Conservation (phyloP, 1,140 invertebrate genomes). For the Prorops nasuta region DNA sequence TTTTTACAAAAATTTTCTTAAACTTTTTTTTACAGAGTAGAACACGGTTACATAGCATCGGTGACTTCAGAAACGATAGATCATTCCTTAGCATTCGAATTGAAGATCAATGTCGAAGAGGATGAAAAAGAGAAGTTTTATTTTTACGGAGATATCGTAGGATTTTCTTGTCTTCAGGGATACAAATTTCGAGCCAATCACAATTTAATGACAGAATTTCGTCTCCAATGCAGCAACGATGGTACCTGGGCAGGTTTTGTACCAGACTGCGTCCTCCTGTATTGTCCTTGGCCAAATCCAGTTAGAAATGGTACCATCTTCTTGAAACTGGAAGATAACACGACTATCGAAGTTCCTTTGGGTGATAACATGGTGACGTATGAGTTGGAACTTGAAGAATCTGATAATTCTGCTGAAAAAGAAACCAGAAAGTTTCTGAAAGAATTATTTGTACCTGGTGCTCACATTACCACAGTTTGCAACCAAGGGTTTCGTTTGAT, state of each 20-base stretch:
- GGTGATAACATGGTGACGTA: neutral
- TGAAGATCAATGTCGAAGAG: neutral
- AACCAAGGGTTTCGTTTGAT: slow-evolving; percentile 24
- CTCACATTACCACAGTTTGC: slow-evolving; percentile 24
- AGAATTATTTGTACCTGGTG: slow-evolving; percentile 16
- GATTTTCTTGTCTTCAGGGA: slow-evolving; percentile 26
- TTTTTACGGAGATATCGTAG: slow-evolving; percentile 27
- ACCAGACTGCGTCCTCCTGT: slow-evolving; percentile 28
- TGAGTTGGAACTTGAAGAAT: too few relatives aligned
- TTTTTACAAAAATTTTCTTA: neutral
- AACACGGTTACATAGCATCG: slow-evolving; percentile 18
- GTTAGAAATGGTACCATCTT: slow-evolving; percentile 25
- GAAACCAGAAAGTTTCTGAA: neutral
- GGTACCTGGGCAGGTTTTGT: slow-evolving; percentile 43
- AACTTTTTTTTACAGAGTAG: slow-evolving; percentile 19
- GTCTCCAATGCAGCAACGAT: slow-evolving; percentile 40
- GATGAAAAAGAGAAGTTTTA: slow-evolving; percentile 17
- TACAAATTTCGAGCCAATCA: slow-evolving; percentile 32
- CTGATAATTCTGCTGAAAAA: neutral
- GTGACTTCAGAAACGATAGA: slow-evolving; percentile 8
- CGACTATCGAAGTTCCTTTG: slow-evolving; percentile 7
- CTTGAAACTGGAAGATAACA: slow-evolving; percentile 8
- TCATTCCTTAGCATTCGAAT: neutral
- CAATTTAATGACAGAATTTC: slow-evolving; percentile 27
- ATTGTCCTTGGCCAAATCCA: slow-evolving; percentile 23